Percentiles rank a stretch among this genome's conserved stretches.
Conservation (phyloP, 2,888 invertebrate genomes). For the Alloscopus bannaensis region DNA sequence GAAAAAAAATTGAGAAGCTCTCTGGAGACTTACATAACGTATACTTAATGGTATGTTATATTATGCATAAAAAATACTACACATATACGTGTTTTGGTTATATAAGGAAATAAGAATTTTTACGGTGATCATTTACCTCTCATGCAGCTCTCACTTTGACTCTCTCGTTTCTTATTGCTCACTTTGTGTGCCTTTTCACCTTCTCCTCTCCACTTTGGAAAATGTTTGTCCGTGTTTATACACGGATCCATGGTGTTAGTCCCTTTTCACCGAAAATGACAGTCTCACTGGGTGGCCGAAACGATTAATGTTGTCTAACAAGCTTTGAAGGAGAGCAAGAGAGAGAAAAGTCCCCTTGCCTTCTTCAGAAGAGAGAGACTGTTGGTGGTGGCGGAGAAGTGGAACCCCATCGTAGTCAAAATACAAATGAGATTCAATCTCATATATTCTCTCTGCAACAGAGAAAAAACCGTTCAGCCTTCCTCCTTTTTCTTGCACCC, state of each 20-base stretch:
- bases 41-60: too few species aligned
- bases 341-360: slow-evolving; percentile 67
- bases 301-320: slow-evolving; percentile 73
- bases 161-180: background rate
- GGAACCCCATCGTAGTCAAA: slow-evolving; percentile 56
- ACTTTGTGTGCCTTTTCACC: background rate
- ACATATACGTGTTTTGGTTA: background rate
- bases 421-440: slow-evolving; percentile 59
- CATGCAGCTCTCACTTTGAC: too few species aligned
- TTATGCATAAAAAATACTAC: too few species aligned
- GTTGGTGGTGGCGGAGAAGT: slow-evolving; percentile 33
- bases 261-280: slow-evolving; percentile 72
- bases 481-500: too few species aligned
- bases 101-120: background rate
- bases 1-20: too few species aligned
- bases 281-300: slow-evolving; percentile 73
- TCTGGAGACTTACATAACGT: too few species aligned
- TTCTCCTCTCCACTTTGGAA: background rate
- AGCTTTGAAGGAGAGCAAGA: slow-evolving; percentile 72
- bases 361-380: too few species aligned
- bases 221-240: slow-evolving; percentile 48
- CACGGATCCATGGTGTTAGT: slow-evolving; percentile 53
- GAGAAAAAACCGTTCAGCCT: too few species aligned
- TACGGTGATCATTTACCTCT: slow-evolving; percentile 47
- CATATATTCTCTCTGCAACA: slow-evolving; percentile 12